Evolutionary conservation across 1,140 invertebrate species (phyloP).

Genomic region (Apis florea): DNA sequence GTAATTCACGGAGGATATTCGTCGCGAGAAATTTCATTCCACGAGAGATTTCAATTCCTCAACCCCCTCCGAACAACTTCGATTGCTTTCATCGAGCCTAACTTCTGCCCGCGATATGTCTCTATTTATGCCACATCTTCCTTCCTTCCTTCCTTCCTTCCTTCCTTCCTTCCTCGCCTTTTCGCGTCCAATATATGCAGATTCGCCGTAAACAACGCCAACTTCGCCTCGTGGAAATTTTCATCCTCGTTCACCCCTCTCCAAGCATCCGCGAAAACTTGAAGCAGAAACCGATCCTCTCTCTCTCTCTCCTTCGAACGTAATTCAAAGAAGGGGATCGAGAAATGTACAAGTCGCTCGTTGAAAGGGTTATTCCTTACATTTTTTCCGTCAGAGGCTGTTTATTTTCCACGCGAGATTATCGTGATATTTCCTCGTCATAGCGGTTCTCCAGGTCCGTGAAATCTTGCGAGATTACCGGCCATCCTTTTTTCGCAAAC

Average conservation of each 20-base stretch:
- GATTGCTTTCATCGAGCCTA: constrained; percentile 13
- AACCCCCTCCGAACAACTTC: neutral
- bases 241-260: neutral
- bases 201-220: constrained; percentile 18
- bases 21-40: constrained; percentile 5
- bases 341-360: neutral
- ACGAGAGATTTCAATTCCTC: constrained; percentile 12
- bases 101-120: constrained; percentile 8
- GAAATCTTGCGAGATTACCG: constrained; percentile 22
- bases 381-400: neutral
- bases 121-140: constrained; percentile 5
- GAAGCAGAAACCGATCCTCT: neutral
- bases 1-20: constrained; percentile 13
- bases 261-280: neutral
- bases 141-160: neutral
- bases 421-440: constrained; percentile 39
- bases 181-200: constrained; percentile 12
- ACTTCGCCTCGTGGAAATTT: neutral
- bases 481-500: constrained; percentile 18
- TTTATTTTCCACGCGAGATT: constrained; percentile 24
- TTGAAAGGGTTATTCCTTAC: neutral
- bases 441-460: neutral
- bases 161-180: neutral
- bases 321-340: neutral
- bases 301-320: neutral